Base-by-base conservation (phyloP, 2,888 invertebrate species). In the Tinea semifulvella region DNA sequence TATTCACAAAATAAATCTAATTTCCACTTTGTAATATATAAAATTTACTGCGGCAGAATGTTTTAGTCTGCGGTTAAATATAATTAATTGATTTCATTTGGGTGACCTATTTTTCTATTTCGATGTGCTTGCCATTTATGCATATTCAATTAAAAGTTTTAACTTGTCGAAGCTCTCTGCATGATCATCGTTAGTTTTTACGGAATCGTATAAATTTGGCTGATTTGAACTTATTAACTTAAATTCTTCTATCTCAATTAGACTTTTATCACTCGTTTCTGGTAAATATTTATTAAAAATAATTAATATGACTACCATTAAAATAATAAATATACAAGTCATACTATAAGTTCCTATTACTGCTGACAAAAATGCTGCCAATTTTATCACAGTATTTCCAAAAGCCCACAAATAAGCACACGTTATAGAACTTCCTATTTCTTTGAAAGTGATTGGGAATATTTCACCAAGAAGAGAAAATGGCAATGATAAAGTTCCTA, bases 401-500 rank as follows among this genome's bases (percentile, higher is more conserved):
- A 54, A 54, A 1, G 53, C 53, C 56, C 56, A 56, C 10, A 56
- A 49, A 13, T 56, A 56, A 1, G 54, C 53, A 43, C 55, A 56
- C 1, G 53, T 53, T n/a, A 56, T 38, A n/a, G 55, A 56, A 48
- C 54, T 54, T 1, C 56, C 56, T 6, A 56, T 45, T 2, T 54
- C 53, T 47, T 51, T 55, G n/a, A 53, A 54, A 1, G 55, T 50
- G 50, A 54, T 52, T 1, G 56, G 53, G 46, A 56, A 56, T 47
- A 55, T 53, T 39, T 56, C 55, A 1, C 55, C 55, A 14, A 56
- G 43, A 10, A 56, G 42, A 1, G 55, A 53, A 45, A 54, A 53
- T 1, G 55, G 56, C 11, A 56, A 48, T 11, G 55, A 54, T 5
- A 50, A 47, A 14, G 56, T 56, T 13, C 56, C 56, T 16, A 56